These are phyloP conservation scores for Schlechtendalia chinensis DNA, from an alignment of 1,140 invertebrate genomes.

Conservation along the genomic window DNA sequence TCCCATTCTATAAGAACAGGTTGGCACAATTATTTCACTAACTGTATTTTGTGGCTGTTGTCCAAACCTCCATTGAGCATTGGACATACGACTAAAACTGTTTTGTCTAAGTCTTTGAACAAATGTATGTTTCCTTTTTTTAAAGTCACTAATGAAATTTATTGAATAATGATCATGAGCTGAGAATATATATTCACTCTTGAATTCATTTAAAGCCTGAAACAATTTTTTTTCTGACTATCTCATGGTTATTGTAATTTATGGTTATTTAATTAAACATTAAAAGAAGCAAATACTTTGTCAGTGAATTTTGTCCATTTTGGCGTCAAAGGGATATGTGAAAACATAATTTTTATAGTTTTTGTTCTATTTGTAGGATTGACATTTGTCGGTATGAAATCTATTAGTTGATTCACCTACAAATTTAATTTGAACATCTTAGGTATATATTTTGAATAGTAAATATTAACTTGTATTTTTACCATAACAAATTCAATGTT, in stretches of 20 bases:
- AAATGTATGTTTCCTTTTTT: conserved; percentile 50
- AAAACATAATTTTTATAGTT: conserved; percentile 50
- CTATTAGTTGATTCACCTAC: conserved; percentile 37
- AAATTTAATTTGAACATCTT: not conserved
- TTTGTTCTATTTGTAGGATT: conserved; percentile 31
- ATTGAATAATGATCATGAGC: conserved; percentile 78
- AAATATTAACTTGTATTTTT: conserved; percentile 41
- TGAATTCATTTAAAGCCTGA: conserved; percentile 66
- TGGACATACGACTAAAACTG: conserved; percentile 47
- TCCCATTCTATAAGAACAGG: conserved; percentile 94
- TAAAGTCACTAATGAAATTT: conserved; percentile 57
- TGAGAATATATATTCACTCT: conserved; percentile 78
- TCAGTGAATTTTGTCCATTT: conserved; percentile 30
- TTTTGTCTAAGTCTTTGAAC: conserved; percentile 51
- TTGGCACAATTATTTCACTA: conserved; percentile 85
- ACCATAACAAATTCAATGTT: conserved; percentile 65
- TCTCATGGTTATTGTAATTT: not conserved
- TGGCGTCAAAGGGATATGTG: conserved; percentile 46
- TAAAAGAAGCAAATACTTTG: conserved; percentile 11
- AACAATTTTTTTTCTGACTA: conserved; percentile 34
- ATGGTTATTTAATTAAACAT: no score
- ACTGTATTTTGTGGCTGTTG: conserved; percentile 51
- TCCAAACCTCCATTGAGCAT: conserved; percentile 45
- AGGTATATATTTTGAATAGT: no score
- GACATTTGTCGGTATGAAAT: conserved; percentile 12